Conservation (phyloP, 2,888 invertebrate species). For the Drosophila infuscata region DNA sequence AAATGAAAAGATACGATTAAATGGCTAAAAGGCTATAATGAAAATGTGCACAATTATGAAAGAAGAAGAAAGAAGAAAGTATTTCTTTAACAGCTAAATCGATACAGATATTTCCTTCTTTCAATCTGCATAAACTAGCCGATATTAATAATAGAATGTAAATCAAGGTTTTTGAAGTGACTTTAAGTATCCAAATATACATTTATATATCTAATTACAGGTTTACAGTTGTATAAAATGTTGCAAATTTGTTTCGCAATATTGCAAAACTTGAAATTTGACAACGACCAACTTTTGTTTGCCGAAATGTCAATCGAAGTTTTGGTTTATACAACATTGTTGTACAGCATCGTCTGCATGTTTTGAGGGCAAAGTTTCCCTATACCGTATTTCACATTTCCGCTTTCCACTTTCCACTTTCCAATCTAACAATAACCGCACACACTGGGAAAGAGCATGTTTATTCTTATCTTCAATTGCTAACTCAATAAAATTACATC, state of each 20-base stretch:
- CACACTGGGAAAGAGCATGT: conserved; percentile 21
- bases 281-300: conserved; percentile 22
- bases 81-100: background rate
- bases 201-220: conserved; percentile 1
- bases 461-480: conserved; percentile 50
- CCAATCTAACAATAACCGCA: conserved; percentile 22
- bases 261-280: conserved; percentile 19
- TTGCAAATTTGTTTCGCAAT: conserved; percentile 2
- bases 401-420: conserved; percentile 8
- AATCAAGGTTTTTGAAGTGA: background rate
- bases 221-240: background rate
- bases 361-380: conserved; percentile 30
- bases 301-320: conserved; percentile 43
- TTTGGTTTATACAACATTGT: background rate
- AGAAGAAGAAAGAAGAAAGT: background rate
- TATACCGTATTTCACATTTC: background rate
- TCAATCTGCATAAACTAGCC: background rate
- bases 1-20: background rate
- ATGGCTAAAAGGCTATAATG: background rate
- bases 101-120: rapidly evolving
- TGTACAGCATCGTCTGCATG: background rate
- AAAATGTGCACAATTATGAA: background rate
- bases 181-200: background rate
- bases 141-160: background rate
- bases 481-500: conserved; percentile 51